Evolutionary conservation across 2,888 invertebrate genomes (phyloP).

Genomic region (Clivina fossor): DNA sequence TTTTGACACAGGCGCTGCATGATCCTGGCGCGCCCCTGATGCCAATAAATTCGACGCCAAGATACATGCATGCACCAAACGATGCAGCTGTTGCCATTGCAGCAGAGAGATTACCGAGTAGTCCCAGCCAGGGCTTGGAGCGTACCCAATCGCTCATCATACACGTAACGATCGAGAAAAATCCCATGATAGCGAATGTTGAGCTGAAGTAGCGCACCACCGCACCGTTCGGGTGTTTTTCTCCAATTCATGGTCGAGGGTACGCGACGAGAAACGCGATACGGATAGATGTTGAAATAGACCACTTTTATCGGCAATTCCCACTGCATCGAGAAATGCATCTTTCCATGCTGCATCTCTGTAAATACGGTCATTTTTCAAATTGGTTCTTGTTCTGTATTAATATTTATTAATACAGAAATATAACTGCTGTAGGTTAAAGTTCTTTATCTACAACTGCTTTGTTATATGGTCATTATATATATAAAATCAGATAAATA

Average conservation of each 20-base stretch:
- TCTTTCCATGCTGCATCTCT: constrained; percentile 90
- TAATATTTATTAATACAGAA: no score
- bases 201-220: constrained; percentile 85
- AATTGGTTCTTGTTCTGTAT: no score
- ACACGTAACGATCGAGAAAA: constrained; percentile 73
- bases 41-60: constrained; percentile 90
- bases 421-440: no score
- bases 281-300: constrained; percentile 78
- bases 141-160: constrained; percentile 94
- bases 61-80: constrained; percentile 87
- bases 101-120: constrained; percentile 88
- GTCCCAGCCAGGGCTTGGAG: constrained; percentile 87
- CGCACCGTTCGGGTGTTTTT: constrained; percentile 87
- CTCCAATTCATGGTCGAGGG: constrained; percentile 88
- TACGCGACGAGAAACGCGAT: constrained; percentile 83
- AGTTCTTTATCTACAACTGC: no score
- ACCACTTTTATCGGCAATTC: constrained; percentile 70
- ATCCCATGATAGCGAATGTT: constrained; percentile 83
- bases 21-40: no score
- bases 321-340: constrained; percentile 74
- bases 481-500: no score
- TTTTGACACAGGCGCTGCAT: no score
- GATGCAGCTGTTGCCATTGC: constrained; percentile 89
- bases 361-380: no score
- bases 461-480: no score